A percentile compares a stretch with the other conserved stretches of the same genome.
phyloP scores from a whole-genome alignment of 2,113 vertebrate genomes.

The Tenrec ecaudatus region DNA sequence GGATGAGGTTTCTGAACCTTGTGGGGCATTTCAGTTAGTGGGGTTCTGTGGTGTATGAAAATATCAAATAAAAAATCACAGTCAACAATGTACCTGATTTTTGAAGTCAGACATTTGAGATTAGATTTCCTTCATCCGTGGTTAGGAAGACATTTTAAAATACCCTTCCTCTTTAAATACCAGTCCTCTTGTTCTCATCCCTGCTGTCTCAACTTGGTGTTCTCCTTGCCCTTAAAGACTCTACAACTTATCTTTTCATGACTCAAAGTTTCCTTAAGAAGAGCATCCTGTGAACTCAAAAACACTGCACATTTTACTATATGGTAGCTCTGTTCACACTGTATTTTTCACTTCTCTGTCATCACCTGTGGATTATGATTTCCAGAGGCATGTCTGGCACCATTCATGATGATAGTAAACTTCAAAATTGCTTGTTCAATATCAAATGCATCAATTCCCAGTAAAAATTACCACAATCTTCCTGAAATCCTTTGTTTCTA shows the following conservation, averaged over 20 bases:
- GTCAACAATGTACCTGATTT: neutral
- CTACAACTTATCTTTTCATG: neutral
- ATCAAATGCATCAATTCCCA: neutral
- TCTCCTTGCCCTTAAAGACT: neutral
- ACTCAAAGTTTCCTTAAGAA: neutral
- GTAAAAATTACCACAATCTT: constrained; percentile 7
- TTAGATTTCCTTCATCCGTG: neutral
- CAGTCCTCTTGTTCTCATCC: too few species aligned
- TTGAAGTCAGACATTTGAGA: neutral
- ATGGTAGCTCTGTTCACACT: neutral
- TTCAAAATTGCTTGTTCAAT: neutral
- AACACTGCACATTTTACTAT: neutral
- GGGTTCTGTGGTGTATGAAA: neutral
- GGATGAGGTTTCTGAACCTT: neutral
- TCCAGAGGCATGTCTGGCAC: neutral
- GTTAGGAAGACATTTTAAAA: neutral
- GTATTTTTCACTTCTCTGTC: neutral
- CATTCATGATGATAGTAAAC: neutral
- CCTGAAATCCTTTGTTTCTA: constrained; percentile 57
- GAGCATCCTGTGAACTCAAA: neutral
- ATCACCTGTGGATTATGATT: neutral
- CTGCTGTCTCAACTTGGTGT: neutral
- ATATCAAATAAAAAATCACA: neutral
- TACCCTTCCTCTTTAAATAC: neutral
- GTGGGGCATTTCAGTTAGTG: too few species aligned